Evolutionary conservation across 2,888 invertebrate species (phyloP).

Genomic region (Thumatha senex): DNA sequence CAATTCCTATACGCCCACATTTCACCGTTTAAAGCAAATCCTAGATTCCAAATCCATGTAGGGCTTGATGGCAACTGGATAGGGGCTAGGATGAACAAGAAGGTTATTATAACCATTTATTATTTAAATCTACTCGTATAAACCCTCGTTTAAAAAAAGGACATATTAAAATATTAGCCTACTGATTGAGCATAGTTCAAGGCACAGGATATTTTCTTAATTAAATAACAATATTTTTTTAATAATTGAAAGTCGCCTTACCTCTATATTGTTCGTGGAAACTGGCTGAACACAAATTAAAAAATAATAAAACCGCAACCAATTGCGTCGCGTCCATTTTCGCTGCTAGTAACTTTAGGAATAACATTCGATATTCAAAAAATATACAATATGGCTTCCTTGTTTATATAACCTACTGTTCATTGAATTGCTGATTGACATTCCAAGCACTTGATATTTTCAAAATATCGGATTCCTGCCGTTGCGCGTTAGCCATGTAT

Average conservation of each 20-base stretch:
- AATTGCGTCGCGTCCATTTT: constrained; percentile 11
- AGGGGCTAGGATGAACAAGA: too few relatives aligned
- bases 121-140: too few relatives aligned
- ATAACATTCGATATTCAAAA: constrained; percentile 4
- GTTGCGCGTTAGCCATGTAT: background rate
- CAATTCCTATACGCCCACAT: too few relatives aligned
- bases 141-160: too few relatives aligned
- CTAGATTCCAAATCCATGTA: too few relatives aligned
- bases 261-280: constrained; percentile 72
- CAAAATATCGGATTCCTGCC: constrained; percentile 26
- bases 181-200: too few relatives aligned
- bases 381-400: constrained; percentile 11
- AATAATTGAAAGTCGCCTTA: constrained; percentile 38
- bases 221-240: too few relatives aligned
- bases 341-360: background rate
- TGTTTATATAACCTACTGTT: constrained; percentile 4
- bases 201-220: too few relatives aligned
- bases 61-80: too few relatives aligned
- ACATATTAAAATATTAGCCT: too few relatives aligned
- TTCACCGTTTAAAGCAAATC: too few relatives aligned
- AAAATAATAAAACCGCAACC: constrained; percentile 27
- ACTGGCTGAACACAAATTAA: constrained; percentile 48
- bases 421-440: constrained; percentile 27
- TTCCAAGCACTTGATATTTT: constrained; percentile 17
- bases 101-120: too few relatives aligned